A percentile compares a stretch with the other conserved stretches of the same genome.
phyloP scores from a whole-genome alignment of 1,140 invertebrate species.

The Aphelinus certus region DNA sequence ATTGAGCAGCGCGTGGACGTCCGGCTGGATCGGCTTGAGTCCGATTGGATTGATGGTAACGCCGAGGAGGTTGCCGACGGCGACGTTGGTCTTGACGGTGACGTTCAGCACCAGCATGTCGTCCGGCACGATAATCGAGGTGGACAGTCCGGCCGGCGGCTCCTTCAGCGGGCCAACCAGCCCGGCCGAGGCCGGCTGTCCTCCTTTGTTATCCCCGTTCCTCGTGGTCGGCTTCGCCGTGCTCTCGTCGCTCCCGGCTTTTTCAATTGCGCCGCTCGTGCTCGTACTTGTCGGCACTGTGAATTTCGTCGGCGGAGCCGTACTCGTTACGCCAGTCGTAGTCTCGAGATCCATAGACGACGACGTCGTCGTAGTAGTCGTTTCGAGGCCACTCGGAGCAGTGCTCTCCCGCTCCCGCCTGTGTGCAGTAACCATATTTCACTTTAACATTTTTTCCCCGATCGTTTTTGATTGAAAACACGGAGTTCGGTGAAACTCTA shows the following conservation, averaged over 20 bases:
- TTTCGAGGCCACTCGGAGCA: not conserved
- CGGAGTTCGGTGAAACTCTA: too few relatives aligned
- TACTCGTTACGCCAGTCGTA: not conserved
- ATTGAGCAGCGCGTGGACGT: constrained; percentile 63
- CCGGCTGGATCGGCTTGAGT: constrained; percentile 54
- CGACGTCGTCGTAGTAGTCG: not conserved
- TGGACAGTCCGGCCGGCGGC: constrained; percentile 42
- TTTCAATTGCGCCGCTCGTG: not conserved
- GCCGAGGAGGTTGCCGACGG: constrained; percentile 54
- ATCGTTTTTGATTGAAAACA: not conserved
- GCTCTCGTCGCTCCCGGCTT: not conserved
- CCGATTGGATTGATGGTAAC: constrained; percentile 55
- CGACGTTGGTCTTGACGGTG: constrained; percentile 61
- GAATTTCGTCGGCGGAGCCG: too few relatives aligned
- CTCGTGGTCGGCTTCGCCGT: not conserved
- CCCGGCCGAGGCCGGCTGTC: not conserved
- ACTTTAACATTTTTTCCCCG: not conserved
- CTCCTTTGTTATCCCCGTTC: not conserved
- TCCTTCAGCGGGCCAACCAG: constrained; percentile 12
- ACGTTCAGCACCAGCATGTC: constrained; percentile 61
- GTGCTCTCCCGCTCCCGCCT: constrained; percentile 3
- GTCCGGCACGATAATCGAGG: constrained; percentile 53
- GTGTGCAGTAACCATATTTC: not conserved
- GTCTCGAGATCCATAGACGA: constrained; percentile 4
- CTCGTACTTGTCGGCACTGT: not conserved